These are phyloP conservation scores for Parazoanthus atlanticus DNA, from an alignment of 92 coral and sea anemone species.

Conservation along the genomic window DNA sequence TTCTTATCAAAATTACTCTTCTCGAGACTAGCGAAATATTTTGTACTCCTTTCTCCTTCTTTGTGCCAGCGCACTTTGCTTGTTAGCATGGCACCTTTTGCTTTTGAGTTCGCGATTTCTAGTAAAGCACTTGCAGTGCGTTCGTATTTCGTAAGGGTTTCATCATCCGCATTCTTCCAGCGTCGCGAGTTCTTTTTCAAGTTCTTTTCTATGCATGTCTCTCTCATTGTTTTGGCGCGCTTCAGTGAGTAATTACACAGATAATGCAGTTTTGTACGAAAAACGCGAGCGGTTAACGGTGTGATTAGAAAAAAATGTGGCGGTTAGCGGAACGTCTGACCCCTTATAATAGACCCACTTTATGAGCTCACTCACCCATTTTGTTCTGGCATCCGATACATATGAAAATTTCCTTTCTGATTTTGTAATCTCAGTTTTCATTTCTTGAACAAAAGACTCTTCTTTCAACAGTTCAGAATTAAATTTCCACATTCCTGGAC, in stretches of 20 bases:
- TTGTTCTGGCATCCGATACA: not conserved
- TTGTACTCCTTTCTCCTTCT: not conserved
- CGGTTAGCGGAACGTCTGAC: no score
- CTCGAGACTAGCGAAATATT: not conserved
- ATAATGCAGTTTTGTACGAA: no score
- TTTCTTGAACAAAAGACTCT: not conserved
- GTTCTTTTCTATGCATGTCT: no score
- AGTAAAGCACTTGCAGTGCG: not conserved
- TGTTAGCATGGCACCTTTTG: not conserved
- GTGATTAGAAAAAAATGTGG: no score
- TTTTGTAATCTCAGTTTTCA: constrained; percentile 1
- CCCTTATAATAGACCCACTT: no score
- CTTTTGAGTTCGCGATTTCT: not conserved
- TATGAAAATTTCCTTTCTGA: not conserved
- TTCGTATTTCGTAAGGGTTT: not conserved
- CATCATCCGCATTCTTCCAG: not conserved
- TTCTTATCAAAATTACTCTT: not conserved
- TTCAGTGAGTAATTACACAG: no score
- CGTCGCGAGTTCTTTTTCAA: no score
- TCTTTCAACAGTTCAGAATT: not conserved
- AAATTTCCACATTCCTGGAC: no score
- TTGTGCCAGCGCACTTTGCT: constrained; percentile 6
- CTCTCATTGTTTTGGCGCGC: no score
- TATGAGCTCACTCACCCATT: no score
- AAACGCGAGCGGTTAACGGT: no score